Base-by-base conservation (phyloP, 2,113 vertebrate species). In the Cynoglossus semilaevis region DNA sequence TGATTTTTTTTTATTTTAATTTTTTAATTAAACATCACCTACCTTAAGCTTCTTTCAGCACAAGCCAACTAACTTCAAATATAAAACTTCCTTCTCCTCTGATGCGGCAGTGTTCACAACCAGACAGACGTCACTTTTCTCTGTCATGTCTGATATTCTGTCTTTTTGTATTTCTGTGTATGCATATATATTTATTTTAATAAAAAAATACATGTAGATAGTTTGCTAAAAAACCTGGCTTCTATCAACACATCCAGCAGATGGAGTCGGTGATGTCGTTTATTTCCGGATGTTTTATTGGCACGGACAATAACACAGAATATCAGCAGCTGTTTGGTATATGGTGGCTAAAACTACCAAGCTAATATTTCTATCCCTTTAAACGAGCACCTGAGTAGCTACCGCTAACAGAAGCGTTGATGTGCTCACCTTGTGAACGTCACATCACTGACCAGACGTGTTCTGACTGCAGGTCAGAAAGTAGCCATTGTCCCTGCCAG, bases 11-110 rank as follows among this genome's bases (percentile, higher is more conserved):
- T 45, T 45, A 15, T 66, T 48, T 61, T 41, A 44, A 16, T 60
- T 8, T 17, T 59, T 51, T 69, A n/a, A n/a, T 29, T 4, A 29
- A 29, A 6, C 6, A 29, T 13, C 47, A 56, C 18, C 68, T 67
- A 47, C 22, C 75, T 36, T 44, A 16, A 64, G 40, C 64, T 58
- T 41, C 37, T 69, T 29, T 64, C 15, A 61, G 60, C 17, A 16
- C 42, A 59, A 42, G 9, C 43, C 15, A 17, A 58, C 48, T 38
- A 29, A 17, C 19, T 15, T 48, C 17, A 15, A 63, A 52, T 52
- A 44, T 49, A 40, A 59, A n/a, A 10, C 46, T 64, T 12, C 58
- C 42, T 49, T 62, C 14, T 11, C 66, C 57, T 35, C 44, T 54
- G 46, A 49, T 4, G 41, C 4, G 35, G 41, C 9, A 37, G 1